Base-by-base conservation (phyloP, 2,113 vertebrate species). In the Heterotis niloticus region DNA sequence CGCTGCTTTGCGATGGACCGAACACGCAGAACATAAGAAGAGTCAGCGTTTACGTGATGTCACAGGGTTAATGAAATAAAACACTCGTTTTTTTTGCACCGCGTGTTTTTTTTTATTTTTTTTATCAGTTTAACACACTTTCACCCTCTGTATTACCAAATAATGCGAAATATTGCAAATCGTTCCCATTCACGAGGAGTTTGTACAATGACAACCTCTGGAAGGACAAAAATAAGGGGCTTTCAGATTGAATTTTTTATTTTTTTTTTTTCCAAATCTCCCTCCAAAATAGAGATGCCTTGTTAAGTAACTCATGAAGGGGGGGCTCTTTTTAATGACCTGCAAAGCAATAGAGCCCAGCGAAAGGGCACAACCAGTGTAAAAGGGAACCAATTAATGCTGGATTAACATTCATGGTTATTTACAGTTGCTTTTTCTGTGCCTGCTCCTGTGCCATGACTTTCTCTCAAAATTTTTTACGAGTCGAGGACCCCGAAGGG, bases 401-500 rank as follows among this genome's bases (percentile, higher is more conserved):
- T 95, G 95, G 96, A 98, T 99, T 99, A 97, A 96, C 96, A 98
- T 98, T 96, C 96, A 95, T 94, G 96, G 92, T 95, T 97, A 98
- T 99, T 98, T 99, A 99, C 96, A 96, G 96, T 98, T 96, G 96
- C 96, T 95, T 98, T 98, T 95, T 98, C 97, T 99, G 95, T 96
- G 93, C 94, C 96, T 95, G 94, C 96, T 95, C 94, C 94, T 96
- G 94, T 94, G 92, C 94, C 94, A 91, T 95, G 95, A 99, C 95
- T 98, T 98, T 94, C 95, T 94, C 73, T 75, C 78, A 65, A 75
- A 93, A 94, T 94, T 94, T 93, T 93, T 93, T 91, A 93, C 92
- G 93, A 95, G 91, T 90, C 88, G 93, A 94, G 93, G 94, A 92
- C 93, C 93, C 93, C 88, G 89, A 62, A 20, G 59, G 54, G 70